Evolutionary conservation across 2,797 vertebrate species (phyloP).

Genomic region (Petrocephalus schoutedeni): DNA sequence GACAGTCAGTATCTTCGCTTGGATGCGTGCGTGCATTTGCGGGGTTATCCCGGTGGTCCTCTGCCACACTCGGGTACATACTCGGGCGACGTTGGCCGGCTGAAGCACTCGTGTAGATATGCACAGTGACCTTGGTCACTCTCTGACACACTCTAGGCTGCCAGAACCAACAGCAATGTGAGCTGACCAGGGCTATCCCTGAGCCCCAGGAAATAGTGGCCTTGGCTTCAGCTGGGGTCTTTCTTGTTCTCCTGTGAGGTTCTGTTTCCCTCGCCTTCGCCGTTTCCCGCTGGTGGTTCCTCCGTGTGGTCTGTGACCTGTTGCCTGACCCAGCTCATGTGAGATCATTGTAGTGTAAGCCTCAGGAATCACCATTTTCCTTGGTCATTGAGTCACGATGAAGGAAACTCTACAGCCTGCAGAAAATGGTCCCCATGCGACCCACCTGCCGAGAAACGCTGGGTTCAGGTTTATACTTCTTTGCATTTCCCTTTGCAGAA

Average conservation of each 20-base stretch:
- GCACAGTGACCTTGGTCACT: background rate
- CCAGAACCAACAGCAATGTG: background rate
- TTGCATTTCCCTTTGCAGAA: background rate
- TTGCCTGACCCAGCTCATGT: background rate
- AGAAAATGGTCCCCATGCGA: background rate
- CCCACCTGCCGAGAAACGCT: background rate
- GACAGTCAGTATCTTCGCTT: constrained; percentile 70
- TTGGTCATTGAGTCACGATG: background rate
- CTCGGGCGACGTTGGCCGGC: background rate
- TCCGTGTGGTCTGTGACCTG: background rate
- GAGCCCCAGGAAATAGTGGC: background rate
- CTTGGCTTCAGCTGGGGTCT: background rate
- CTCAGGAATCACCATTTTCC: background rate
- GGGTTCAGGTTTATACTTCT: background rate
- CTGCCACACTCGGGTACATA: background rate
- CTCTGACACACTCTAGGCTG: background rate
- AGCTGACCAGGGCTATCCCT: background rate
- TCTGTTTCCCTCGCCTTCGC: background rate
- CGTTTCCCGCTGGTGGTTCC: background rate
- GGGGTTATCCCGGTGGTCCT: background rate
- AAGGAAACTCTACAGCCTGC: background rate
- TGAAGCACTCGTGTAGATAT: background rate
- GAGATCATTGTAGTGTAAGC: background rate
- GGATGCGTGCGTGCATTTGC: too few species aligned
- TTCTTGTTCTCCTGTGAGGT: background rate